A percentile compares a stretch with the other conserved stretches of the same genome.
Evolutionary conservation across 2,113 vertebrate genomes (phyloP).

Genomic region (Nannospalax galili): DNA sequence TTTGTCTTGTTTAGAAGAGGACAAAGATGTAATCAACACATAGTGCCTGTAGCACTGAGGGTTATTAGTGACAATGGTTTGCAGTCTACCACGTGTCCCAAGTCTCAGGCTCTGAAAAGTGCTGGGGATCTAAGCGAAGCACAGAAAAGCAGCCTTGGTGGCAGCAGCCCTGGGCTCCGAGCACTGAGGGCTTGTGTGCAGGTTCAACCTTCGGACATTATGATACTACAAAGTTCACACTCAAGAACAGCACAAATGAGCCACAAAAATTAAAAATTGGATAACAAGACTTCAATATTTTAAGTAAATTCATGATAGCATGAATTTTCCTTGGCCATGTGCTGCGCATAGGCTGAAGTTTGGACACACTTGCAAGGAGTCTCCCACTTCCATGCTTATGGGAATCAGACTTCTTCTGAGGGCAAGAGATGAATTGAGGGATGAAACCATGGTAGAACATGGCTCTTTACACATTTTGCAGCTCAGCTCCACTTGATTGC

Average conservation of each 20-base stretch:
- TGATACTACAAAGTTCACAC: too few species aligned
- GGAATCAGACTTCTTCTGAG: neutral
- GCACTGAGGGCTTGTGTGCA: too few species aligned
- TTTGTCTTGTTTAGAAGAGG: rapidly evolving
- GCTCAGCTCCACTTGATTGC: neutral
- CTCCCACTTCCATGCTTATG: rapidly evolving
- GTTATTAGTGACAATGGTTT: neutral
- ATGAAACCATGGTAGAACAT: too few species aligned
- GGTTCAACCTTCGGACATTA: too few species aligned
- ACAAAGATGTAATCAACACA: neutral
- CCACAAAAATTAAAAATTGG: too few species aligned
- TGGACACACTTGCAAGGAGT: too few species aligned
- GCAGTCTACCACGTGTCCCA: neutral
- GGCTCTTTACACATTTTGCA: neutral
- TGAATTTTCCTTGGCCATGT: too few species aligned
- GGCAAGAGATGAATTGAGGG: neutral
- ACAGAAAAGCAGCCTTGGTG: neutral
- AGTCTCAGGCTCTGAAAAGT: neutral
- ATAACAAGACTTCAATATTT: too few species aligned
- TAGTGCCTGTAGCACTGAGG: rapidly evolving
- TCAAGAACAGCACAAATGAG: too few species aligned
- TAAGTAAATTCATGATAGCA: too few species aligned
- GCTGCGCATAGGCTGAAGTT: too few species aligned
- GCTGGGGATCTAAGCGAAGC: neutral
- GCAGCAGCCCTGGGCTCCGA: too few species aligned